phyloP scores from a whole-genome alignment of 2,888 invertebrate genomes.

The Rapana venosa region DNA sequence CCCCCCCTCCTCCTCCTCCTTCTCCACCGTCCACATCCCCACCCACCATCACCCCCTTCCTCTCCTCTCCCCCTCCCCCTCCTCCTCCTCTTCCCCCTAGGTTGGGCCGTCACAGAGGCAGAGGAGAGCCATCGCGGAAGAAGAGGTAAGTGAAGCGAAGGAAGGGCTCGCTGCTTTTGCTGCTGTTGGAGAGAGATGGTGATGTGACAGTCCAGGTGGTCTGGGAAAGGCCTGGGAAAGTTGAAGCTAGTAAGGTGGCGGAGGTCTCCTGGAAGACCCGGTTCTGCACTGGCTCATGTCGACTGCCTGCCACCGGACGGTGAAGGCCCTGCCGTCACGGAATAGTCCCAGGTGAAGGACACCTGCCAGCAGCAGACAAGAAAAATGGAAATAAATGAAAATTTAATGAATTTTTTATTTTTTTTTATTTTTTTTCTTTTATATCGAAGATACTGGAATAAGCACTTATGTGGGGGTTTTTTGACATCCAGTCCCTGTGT shows the following conservation, averaged over 20 bases:
- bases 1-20: no score
- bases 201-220: constrained; percentile 86
- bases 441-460: no score
- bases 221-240: constrained; percentile 87
- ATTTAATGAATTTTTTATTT: no score
- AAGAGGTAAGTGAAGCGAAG: constrained; percentile 40
- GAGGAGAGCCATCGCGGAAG: not conserved
- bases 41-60: not conserved
- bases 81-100: not conserved
- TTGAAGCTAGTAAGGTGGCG: constrained; percentile 83
- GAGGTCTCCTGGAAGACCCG: not conserved
- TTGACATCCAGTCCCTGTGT: no score
- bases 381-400: no score
- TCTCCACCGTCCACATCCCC: not conserved
- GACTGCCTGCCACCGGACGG: constrained; percentile 50
- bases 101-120: not conserved
- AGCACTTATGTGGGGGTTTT: no score
- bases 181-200: constrained; percentile 79
- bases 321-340: constrained; percentile 51
- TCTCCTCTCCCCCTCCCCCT: not conserved
- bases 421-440: no score
- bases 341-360: constrained; percentile 54
- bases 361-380: constrained; percentile 21
- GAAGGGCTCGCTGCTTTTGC: constrained; percentile 81
- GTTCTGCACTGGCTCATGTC: constrained; percentile 44